Base-by-base conservation (phyloP, 2,113 vertebrate genomes). In the Budorcas taxicolor region DNA sequence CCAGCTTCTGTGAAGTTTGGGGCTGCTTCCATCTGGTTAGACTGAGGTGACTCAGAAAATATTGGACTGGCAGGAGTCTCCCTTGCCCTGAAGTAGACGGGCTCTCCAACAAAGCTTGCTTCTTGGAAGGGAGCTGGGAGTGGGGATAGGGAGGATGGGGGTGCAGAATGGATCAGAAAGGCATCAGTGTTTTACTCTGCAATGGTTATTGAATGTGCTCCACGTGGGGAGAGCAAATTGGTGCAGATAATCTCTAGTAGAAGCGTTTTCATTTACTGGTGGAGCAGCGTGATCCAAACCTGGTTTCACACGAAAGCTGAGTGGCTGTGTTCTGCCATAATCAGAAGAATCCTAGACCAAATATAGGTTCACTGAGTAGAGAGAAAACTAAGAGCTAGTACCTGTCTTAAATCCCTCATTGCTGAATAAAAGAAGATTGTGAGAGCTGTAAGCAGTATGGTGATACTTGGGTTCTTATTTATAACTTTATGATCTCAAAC, bases 1-100 rank as follows among this genome's bases (percentile, higher is more conserved):
- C 98, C 97, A 85, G 98, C 98, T 98, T 98, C 74, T 96, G 98
- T 98, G 98, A 96, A 91, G 94, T 98, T 98, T 97, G 95, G 67
- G 98, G 99, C 99, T 99, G 99, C 99, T 99, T 99, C 98, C 98
- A 99, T 99, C 99, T 99, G 99, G 99, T 99, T 99, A 97, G 98
- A 98, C 98, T 94, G 87, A 98, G 98, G 98, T 99, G 99, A 99
- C 99, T 99, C 98, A 13, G 74, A 91, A 97, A 92, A 53, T 60
- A 88, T 5, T 94, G 98, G 98, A 98, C 87, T 98, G 96, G 98
- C 98, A 98, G 98, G 90, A 95, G 94, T 95, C 23, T 43, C 25
- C 40, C 58, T 88, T 93, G 94, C 55, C 50, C 91, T 83, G 90
- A 81, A 97, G 90, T 95, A 25, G 74, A 40, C 7, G 33, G 47